Evolutionary conservation across 1,140 invertebrate genomes (phyloP).

Genomic region (Drosophila ohnishii): DNA sequence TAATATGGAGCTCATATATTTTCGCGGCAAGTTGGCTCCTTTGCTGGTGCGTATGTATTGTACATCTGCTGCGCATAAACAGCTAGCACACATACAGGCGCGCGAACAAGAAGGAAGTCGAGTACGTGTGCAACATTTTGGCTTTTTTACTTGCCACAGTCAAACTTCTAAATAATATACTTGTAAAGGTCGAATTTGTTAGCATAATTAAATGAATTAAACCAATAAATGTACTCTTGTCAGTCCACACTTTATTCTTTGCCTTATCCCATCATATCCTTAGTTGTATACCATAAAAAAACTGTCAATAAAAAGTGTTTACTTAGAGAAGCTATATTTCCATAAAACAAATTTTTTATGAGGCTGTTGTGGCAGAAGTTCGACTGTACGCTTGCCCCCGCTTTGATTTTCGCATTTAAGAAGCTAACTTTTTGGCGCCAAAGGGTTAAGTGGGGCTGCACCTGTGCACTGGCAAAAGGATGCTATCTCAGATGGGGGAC

Average conservation of each 20-base stretch:
- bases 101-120: conserved; percentile 46
- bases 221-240: background rate
- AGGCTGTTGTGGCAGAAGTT: background rate
- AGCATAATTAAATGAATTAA: background rate
- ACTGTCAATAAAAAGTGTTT: background rate
- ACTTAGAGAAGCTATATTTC: background rate
- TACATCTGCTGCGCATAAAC: conserved; percentile 79
- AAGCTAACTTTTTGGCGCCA: conserved; percentile 56
- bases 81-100: conserved; percentile 29
- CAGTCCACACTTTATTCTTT: too few relatives aligned
- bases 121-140: conserved; percentile 45
- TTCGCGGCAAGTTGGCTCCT: conserved; percentile 73
- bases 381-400: conserved; percentile 33
- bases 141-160: conserved; percentile 19
- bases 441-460: conserved; percentile 70
- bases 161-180: conserved; percentile 6
- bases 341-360: conserved; percentile 1
- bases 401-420: conserved; percentile 71
- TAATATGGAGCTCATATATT: conserved; percentile 83
- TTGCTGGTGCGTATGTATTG: conserved; percentile 35
- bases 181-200: background rate
- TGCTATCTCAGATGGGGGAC: conserved; percentile 10
- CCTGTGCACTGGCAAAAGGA: conserved; percentile 66
- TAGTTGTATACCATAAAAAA: background rate
- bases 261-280: background rate